Evolutionary conservation across 2,888 invertebrate species (phyloP), one percentile per base, ranked within the genome.

Genomic region (Machimus rusticus): DNA sequence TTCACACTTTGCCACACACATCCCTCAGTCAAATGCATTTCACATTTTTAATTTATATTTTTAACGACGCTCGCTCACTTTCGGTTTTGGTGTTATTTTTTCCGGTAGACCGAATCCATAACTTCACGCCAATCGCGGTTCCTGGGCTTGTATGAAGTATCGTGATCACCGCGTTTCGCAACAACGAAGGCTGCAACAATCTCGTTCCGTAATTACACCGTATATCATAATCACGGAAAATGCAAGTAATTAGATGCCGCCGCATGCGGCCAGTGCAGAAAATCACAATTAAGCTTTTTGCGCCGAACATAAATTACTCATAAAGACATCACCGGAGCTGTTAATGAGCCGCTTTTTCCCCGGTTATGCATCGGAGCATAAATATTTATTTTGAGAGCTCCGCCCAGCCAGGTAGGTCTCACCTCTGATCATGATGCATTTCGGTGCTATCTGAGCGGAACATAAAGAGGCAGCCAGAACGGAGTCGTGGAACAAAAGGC

Each of bases 311-410:
- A 85, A 85, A 74, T 85, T 85, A 46, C 85, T 85, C 85, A 85
- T 74, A 85, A 85, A 85, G 85, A 85, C 74, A 85, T 85, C 85
- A 85, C 16, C 28, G 46, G 46, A 74, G 85, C 85, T 85, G 85
- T 85, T 85, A 85, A 85, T 85, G 85, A 85, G 74, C 74, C 85
- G 23, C 74, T 39, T 85, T 74, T 85, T 34, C 74, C 74, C 9
- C 46, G n/a, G 6, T 5, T 31, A 46, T 31, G 16, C 46, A 34
- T 16, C 31, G 74, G 43, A 31, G 46, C 85, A 85, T 85, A 85
- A 85, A 85, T 85, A 85, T 85, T 85, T 85, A 85, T 85, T 85
- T 85, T 85, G 74, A 85, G 85, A 85, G 85, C 74, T 74, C 85
- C 74, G 51, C 85, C 74, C 85, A 85, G 19, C 23, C 82, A 66